Base-by-base conservation (phyloP, 2,888 invertebrate species). In the Chironomus riparius region DNA sequence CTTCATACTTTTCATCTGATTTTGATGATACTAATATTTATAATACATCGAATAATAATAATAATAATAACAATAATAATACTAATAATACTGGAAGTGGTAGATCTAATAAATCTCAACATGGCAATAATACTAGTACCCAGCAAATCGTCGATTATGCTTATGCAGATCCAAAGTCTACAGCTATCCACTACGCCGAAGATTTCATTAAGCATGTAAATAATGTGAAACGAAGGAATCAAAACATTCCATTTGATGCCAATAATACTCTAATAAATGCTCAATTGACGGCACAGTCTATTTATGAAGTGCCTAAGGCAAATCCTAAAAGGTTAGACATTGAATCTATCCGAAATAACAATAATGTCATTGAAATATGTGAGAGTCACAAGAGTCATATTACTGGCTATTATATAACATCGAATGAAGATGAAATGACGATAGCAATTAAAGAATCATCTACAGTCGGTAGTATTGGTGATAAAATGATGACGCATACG, bases 131-230 rank as follows among this genome's bases (percentile, higher is more conserved):
- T 7, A 2, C 18, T 56, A 61, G 18, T 18, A 62, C 48, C n/a
- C 61, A 62, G 18, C 72, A 72, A 72, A 38, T 22, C 10, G 76
- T 81, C 50, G 83, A 83, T 5, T 56, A 56, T 56, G 7, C 56
- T 18, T 56, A 18, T 15, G 18, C 56, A 6, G 56, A 56, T 21
- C n/a, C 68, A 15, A 77, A 77, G 15, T 15, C 56, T 7, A 18
- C 56, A 77, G 71, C 77, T 10, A 76, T 50, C 10, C 74, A 71
- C 5, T 84, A 84, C 74, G 84, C 84, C 0, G 83, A 84, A 78
- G 84, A 84, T 76, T 84, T 84, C 76, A 84, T 84, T 50, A 84
- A 84, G 78, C 84, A 84, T 77, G 83, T 84, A 0, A 83, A 82
- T 77, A 84, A 84, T 79, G 84, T 84, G 0, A 84, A 84, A 76